Evolutionary conservation across 2,797 vertebrate genomes (phyloP).

Genomic region (Epinephelus awoara): DNA sequence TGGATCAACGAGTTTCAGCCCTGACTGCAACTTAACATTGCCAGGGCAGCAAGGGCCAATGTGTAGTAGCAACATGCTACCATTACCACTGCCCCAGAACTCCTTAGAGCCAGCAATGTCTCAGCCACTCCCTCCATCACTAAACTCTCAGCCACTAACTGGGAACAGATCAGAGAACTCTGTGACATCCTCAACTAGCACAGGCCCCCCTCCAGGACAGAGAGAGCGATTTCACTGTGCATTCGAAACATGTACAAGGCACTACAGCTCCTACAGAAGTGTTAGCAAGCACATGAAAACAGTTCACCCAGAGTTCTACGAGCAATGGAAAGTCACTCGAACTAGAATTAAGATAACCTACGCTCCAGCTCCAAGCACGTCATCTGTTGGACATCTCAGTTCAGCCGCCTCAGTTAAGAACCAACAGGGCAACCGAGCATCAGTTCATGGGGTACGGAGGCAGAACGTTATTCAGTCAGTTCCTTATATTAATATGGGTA

Average conservation of each 20-base stretch:
- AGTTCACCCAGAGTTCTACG: slow-evolving; percentile 93
- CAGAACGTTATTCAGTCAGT: slow-evolving; percentile 86
- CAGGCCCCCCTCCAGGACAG: slow-evolving; percentile 48
- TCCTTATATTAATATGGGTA: slow-evolving; percentile 76
- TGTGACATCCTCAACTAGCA: slow-evolving; percentile 29
- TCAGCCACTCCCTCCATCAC: slow-evolving; percentile 71
- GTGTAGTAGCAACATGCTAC: slow-evolving; percentile 53
- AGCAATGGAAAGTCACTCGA: slow-evolving; percentile 90
- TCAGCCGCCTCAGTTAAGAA: slow-evolving; percentile 79
- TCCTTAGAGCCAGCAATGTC: slow-evolving; percentile 61
- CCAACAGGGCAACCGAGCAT: slow-evolving; percentile 63
- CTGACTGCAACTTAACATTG: slow-evolving; percentile 49
- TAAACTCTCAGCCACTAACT: slow-evolving; percentile 56
- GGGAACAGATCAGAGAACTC: slow-evolving; percentile 62
- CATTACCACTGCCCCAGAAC: slow-evolving; percentile 45
- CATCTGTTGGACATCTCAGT: slow-evolving; percentile 78
- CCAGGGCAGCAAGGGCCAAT: slow-evolving; percentile 45
- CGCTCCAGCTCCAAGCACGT: slow-evolving; percentile 57
- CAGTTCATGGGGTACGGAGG: slow-evolving; percentile 78
- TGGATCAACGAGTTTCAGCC: slow-evolving; percentile 53
- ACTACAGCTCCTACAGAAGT: slow-evolving; percentile 93
- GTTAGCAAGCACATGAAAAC: slow-evolving; percentile 97
- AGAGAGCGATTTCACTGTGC: slow-evolving; percentile 91
- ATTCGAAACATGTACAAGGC: slow-evolving; percentile 90
- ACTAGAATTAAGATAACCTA: slow-evolving; percentile 88